Evolutionary conservation across 37 sponge, comb jelly and placozoan species (phyloP).

Genomic region (Amphimedon queenslandica): DNA sequence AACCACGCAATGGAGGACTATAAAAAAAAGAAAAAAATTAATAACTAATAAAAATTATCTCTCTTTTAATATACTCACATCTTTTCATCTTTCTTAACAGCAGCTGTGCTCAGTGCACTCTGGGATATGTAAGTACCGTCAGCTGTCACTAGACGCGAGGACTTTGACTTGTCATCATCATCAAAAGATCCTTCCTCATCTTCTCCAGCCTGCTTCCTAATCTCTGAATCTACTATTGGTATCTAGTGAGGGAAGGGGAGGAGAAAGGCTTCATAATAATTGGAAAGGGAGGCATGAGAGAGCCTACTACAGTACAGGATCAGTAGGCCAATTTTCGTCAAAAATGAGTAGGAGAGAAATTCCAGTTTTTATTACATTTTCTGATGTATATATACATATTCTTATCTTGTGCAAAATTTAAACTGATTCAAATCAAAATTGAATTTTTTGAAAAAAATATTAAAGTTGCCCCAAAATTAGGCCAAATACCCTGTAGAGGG

Average conservation of each 20-base stretch:
- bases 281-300: background rate
- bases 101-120: conserved; percentile 75
- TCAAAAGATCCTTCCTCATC: conserved; percentile 53
- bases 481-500: too few species aligned
- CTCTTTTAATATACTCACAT: conserved; percentile 30
- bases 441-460: too few species aligned
- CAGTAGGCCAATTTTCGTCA: too few species aligned
- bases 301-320: too few species aligned
- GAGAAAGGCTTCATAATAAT: background rate
- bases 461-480: too few species aligned
- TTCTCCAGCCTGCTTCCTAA: conserved; percentile 81
- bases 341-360: too few species aligned
- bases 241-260: conserved; percentile 54
- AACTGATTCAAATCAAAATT: too few species aligned
- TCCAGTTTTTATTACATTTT: too few species aligned
- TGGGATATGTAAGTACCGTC: conserved; percentile 97
- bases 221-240: conserved; percentile 96
- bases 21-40: background rate
- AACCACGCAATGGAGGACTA: conserved; percentile 85
- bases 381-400: too few species aligned
- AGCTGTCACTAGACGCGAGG: conserved; percentile 75
- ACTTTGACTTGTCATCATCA: conserved; percentile 2
- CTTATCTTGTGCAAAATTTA: too few species aligned
- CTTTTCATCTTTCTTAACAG: conserved; percentile 51
- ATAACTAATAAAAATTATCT: background rate